Evolutionary conservation across 2,888 invertebrate species (phyloP), one percentile per base, ranked within the genome.

Genomic region (Lasioglossum figueresi): DNA sequence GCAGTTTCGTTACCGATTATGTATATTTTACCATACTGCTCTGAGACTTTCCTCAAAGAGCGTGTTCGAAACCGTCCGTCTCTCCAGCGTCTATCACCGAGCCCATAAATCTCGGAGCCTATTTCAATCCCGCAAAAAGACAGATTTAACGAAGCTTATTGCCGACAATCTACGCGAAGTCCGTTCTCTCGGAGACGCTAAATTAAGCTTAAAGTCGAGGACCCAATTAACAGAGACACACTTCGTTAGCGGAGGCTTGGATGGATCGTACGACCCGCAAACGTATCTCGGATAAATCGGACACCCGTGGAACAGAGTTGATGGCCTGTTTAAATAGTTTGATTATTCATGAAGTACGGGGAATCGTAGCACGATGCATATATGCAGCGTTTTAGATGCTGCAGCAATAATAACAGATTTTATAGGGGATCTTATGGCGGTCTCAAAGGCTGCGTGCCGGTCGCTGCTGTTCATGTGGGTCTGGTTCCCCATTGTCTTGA

Each of bases 401-500:
- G 87, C 43, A 74, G 73, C 73, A 80, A 74, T 82, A 72, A 73
- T 86, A 88, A 86, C 14, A 43, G 71, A 71, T 66, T 77, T 77
- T 80, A 63, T 78, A 85, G 82, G 83, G 88, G 88, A 87, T 83
- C 81, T 85, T 80, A 66, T 86, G 89, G 83, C 59, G 73, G 76
- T 63, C 6, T 31, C 40, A 68, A 80, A 75, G 68, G 66, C 78
- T 71, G 75, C 45, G 76, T 77, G 79, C 43, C 84, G 85, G 79
- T 76, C 85, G 77, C 76, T 79, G 73, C 23, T 56, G 59, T 43
- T 40, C 72, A 16, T 52, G 80, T 37, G 66, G 77, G 79, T 84
- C 84, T 83, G 84, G 78, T 90, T 88, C 91, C 43, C 19, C 63
- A 83, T 73, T 93, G 92, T 89, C 79, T 82, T 70, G 79, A 90